These are phyloP conservation scores for Rhadina sibilatrix DNA, from an alignment of 2,113 vertebrate species.

Conservation along the genomic window DNA sequence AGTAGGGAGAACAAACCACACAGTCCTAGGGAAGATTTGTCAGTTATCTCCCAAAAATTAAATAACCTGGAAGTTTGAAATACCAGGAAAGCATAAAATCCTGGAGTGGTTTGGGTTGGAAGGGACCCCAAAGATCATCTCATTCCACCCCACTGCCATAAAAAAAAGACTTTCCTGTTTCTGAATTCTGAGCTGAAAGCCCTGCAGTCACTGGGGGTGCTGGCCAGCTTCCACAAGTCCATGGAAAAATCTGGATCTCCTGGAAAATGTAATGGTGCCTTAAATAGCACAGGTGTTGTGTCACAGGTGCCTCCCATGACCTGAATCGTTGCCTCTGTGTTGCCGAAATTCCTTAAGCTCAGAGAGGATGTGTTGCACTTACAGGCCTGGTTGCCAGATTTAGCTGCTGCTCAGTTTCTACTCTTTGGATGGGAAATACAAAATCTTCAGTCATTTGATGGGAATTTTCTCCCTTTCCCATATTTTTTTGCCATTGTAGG, in stretches of 20 bases:
- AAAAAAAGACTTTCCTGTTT: background rate
- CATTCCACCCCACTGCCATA: background rate
- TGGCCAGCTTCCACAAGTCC: background rate
- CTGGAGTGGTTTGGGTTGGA: background rate
- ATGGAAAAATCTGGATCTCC: background rate
- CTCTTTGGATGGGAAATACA: background rate
- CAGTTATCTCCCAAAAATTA: background rate
- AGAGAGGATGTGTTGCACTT: background rate
- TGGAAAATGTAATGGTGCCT: too few species aligned
- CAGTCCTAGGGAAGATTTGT: background rate
- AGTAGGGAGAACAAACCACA: fast-evolving
- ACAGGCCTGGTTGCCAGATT: fast-evolving
- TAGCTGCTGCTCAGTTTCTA: background rate
- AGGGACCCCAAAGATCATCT: background rate
- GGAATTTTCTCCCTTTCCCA: background rate
- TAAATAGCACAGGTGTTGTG: background rate
- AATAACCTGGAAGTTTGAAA: background rate
- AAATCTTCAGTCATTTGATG: background rate
- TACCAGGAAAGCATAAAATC: background rate
- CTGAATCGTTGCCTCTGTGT: background rate
- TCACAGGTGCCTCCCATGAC: background rate
- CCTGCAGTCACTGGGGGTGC: background rate
- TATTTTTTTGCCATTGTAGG: constrained; percentile 67
- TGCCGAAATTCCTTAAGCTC: background rate
- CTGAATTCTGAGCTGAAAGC: background rate